phyloP scores from a whole-genome alignment of 2,113 vertebrate genomes.

The Microtus pennsylvanicus region DNA sequence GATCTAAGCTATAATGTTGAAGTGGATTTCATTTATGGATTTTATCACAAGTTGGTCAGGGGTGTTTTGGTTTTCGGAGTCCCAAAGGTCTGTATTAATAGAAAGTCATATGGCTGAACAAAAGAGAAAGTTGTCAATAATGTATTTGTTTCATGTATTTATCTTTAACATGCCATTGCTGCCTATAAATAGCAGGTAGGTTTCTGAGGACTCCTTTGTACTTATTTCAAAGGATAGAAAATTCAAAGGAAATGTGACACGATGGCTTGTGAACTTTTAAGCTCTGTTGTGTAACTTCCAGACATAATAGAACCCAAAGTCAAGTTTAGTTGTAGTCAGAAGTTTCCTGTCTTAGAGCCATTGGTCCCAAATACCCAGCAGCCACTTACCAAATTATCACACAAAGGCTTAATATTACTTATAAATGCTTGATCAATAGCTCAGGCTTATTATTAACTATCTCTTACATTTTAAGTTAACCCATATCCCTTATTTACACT shows the following conservation, averaged over 20 bases:
- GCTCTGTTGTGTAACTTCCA: background rate
- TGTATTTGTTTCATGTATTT: background rate
- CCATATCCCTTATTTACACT: no score
- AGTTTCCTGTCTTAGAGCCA: no score
- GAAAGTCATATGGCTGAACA: slow-evolving; percentile 43
- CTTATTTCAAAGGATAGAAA: background rate
- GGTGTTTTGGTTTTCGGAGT: slow-evolving; percentile 43
- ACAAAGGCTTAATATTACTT: no score
- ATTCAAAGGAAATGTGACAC: background rate
- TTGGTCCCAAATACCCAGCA: no score
- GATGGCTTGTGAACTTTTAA: background rate
- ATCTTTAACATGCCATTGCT: background rate
- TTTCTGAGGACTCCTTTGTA: background rate
- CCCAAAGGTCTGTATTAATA: background rate
- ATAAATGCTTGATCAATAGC: no score
- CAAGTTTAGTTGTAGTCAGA: background rate
- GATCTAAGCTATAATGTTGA: background rate
- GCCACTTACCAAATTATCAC: no score
- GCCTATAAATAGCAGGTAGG: background rate
- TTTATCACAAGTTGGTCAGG: background rate
- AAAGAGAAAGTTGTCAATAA: slow-evolving; percentile 1
- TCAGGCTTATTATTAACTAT: no score
- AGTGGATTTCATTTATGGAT: background rate
- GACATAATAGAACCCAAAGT: background rate
- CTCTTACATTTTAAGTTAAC: no score